phyloP scores from a whole-genome alignment of 2,797 vertebrate genomes.

The Rhodeus uyekii region DNA sequence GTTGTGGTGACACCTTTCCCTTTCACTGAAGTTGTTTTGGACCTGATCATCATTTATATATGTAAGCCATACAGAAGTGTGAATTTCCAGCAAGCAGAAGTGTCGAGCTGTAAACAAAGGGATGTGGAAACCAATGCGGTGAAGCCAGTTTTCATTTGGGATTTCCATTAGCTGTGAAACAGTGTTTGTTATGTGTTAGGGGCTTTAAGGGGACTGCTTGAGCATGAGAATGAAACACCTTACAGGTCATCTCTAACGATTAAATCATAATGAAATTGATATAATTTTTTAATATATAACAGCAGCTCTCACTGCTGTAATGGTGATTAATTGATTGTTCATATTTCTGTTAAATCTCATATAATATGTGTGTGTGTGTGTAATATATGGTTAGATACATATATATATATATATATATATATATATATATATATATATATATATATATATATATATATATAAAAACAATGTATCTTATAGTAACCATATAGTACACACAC shows the following conservation, averaged over 20 bases:
- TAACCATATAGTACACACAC: too few relatives aligned
- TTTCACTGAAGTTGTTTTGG: not conserved
- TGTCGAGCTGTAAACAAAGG: not conserved
- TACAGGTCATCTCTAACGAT: not conserved
- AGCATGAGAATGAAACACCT: not conserved
- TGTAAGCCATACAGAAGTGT: slow-evolving; percentile 21
- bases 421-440: too few relatives aligned
- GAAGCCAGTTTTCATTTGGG: not conserved
- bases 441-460: too few relatives aligned
- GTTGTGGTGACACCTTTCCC: not conserved
- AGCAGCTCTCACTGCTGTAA: too few relatives aligned
- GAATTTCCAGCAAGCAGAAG: slow-evolving; percentile 34
- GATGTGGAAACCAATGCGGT: not conserved
- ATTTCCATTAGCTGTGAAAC: slow-evolving; percentile 6
- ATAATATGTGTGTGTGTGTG: too few relatives aligned
- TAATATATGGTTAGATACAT: not conserved
- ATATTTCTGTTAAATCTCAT: too few relatives aligned
- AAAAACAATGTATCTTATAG: too few relatives aligned
- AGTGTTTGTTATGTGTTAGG: not conserved
- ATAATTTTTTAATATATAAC: too few relatives aligned
- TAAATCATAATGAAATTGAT: not conserved
- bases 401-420: not conserved
- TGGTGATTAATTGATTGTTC: too few relatives aligned
- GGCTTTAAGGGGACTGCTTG: not conserved
- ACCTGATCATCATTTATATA: slow-evolving; percentile 33